phyloP scores from a whole-genome alignment of 1,140 invertebrate species.

The Druon quercuslanigerum region DNA sequence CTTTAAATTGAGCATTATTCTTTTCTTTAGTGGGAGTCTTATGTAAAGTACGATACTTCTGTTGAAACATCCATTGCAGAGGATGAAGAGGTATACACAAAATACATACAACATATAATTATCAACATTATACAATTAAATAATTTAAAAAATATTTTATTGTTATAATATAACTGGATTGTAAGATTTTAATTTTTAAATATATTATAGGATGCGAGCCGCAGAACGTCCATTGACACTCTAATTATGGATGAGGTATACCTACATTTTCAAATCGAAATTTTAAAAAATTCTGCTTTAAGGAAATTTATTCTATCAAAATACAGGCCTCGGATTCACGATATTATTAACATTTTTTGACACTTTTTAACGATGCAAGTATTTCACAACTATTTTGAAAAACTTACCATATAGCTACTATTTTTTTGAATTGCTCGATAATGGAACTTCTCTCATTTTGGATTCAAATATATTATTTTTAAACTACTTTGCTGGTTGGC shows the following conservation, averaged over 20 bases:
- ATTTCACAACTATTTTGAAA: too few relatives aligned
- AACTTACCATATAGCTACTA: too few relatives aligned
- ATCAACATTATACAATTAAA: not conserved
- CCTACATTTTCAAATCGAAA: not conserved
- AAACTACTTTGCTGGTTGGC: too few relatives aligned
- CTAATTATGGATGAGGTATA: constrained; percentile 11
- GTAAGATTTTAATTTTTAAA: not conserved
- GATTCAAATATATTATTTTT: too few relatives aligned
- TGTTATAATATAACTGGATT: not conserved
- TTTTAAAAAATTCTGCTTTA: not conserved
- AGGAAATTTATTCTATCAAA: too few relatives aligned
- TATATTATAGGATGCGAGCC: constrained; percentile 20
- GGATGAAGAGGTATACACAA: constrained; percentile 28
- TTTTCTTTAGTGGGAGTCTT: constrained; percentile 8
- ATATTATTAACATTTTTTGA: too few relatives aligned
- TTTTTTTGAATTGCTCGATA: too few relatives aligned
- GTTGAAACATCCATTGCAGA: constrained; percentile 19
- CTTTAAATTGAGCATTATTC: not conserved
- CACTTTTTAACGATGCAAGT: too few relatives aligned
- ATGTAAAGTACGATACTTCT: constrained; percentile 10
- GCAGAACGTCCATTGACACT: constrained; percentile 15
- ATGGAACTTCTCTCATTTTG: too few relatives aligned
- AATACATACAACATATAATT: not conserved
- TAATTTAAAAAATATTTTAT: not conserved
- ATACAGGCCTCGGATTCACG: too few relatives aligned